These are phyloP conservation scores for Operophtera brumata DNA, from an alignment of 2,888 invertebrate species.

Conservation along the genomic window DNA sequence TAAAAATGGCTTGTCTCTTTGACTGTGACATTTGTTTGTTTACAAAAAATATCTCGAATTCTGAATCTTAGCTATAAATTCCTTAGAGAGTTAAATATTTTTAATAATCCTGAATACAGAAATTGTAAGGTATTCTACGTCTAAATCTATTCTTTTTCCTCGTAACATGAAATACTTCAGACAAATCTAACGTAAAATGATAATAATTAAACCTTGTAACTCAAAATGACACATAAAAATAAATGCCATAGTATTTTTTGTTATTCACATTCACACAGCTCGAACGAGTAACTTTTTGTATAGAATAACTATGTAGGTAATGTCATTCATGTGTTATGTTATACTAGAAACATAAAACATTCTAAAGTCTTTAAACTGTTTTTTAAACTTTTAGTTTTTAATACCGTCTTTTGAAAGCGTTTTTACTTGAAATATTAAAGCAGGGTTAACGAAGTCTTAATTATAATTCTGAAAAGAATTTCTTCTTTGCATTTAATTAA, in stretches of 20 bases:
- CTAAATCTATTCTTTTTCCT: too few species aligned
- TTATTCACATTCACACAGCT: background rate
- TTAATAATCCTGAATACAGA: too few species aligned
- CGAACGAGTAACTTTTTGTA: slow-evolving; percentile 5
- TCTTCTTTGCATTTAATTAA: slow-evolving; percentile 59
- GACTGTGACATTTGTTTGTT: too few species aligned
- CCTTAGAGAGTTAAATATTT: too few species aligned
- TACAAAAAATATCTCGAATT: too few species aligned
- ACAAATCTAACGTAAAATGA: too few species aligned
- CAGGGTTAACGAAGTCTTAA: slow-evolving; percentile 70
- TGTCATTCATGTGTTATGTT: slow-evolving; percentile 4
- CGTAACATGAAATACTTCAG: too few species aligned
- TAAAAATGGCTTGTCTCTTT: too few species aligned
- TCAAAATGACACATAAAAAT: too few species aligned
- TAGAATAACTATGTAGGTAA: slow-evolving; percentile 1
- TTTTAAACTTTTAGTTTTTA: slow-evolving; percentile 52
- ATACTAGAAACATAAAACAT: slow-evolving; percentile 32
- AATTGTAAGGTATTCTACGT: too few species aligned
- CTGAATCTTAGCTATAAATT: background rate
- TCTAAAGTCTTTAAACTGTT: slow-evolving; percentile 44
- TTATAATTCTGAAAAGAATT: slow-evolving; percentile 67
- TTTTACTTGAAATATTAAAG: slow-evolving; percentile 59
- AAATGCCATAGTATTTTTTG: too few species aligned
- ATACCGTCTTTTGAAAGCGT: slow-evolving; percentile 59
- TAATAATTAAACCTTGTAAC: too few species aligned